Conservation (phyloP, 2,797 vertebrate genomes). For the Hippopotamyrus pictus region DNA sequence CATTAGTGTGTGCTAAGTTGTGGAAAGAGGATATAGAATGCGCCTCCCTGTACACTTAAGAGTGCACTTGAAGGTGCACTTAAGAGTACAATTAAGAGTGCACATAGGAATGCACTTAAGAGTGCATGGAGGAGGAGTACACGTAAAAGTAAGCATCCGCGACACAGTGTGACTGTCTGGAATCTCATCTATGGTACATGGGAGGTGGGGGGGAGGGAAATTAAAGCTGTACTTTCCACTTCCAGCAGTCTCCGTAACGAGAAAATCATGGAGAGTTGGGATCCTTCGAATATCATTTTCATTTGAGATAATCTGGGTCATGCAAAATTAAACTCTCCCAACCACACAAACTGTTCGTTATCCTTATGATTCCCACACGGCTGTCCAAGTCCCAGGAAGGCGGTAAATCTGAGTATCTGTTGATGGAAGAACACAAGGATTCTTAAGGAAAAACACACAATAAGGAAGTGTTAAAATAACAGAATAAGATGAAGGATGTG, state of each 20-base stretch:
- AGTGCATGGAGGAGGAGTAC: not conserved
- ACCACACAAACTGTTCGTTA: slow-evolving; percentile 7
- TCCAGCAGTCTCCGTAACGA: slow-evolving; percentile 5
- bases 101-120: not conserved
- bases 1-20: not conserved
- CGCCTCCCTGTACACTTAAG: not conserved
- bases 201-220: not conserved
- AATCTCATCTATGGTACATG: not conserved
- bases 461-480: not conserved
- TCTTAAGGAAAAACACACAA: not conserved
- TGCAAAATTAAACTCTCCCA: slow-evolving; percentile 20
- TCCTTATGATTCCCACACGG: not conserved
- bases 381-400: not conserved
- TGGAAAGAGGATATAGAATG: not conserved
- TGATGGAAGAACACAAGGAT: not conserved
- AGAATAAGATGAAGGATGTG: not conserved
- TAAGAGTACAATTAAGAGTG: not conserved
- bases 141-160: not conserved
- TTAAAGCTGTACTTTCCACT: not conserved
- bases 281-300: slow-evolving; percentile 20
- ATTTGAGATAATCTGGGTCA: slow-evolving; percentile 21
- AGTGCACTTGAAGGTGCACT: not conserved
- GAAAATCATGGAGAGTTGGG: not conserved
- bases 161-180: not conserved
- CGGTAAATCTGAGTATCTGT: slow-evolving; percentile 5